Evolutionary conservation across 2,113 vertebrate genomes (phyloP).

Genomic region (Lepus timidus): DNA sequence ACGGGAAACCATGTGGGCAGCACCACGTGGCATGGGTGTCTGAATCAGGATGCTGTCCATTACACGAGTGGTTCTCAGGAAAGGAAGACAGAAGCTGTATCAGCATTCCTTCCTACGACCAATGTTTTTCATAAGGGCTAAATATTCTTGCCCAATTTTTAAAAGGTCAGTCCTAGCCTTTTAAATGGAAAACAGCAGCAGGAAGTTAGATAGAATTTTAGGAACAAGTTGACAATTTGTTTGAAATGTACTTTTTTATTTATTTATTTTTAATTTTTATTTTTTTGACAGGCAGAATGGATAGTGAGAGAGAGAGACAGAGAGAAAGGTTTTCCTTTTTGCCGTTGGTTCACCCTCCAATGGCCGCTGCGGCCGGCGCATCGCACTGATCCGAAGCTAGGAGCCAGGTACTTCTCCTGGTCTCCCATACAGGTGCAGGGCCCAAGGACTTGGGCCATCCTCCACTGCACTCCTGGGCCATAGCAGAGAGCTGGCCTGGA

Average conservation of each 20-base stretch:
- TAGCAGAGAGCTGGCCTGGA: no score
- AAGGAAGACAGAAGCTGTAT: neutral
- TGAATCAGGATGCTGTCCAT: neutral
- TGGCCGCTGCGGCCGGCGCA: no score
- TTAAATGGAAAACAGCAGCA: neutral
- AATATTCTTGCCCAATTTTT: neutral
- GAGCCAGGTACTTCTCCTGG: no score
- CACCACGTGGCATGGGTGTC: neutral
- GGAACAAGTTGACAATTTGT: neutral
- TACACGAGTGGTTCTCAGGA: neutral
- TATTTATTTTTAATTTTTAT: no score
- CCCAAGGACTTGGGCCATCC: no score
- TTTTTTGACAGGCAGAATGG: no score
- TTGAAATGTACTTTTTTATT: neutral
- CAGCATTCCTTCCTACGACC: neutral
- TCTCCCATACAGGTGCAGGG: no score
- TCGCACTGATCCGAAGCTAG: no score
- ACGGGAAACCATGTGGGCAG: neutral
- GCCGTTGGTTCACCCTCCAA: no score
- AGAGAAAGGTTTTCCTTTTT: no score
- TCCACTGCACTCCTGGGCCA: no score
- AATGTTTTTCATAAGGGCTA: neutral
- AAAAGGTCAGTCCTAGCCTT: neutral
- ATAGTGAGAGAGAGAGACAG: no score
- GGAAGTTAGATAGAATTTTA: neutral